phyloP scores from a whole-genome alignment of 2,888 invertebrate species.

The Caenorhabditis zanzibari region DNA sequence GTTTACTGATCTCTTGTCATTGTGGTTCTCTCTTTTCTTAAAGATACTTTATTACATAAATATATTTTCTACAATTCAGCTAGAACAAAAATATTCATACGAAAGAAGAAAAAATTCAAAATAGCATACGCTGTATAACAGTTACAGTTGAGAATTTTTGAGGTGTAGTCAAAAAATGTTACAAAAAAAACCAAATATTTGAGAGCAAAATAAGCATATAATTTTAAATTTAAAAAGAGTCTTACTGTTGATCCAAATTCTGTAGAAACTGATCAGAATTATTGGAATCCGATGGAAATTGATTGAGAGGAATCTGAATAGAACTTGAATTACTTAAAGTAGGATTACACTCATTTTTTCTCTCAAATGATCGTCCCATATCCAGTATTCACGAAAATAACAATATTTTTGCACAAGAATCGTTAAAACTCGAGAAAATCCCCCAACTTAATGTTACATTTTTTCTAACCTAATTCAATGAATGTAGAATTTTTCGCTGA shows the following conservation, averaged over 20 bases:
- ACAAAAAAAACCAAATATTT: constrained; percentile 1
- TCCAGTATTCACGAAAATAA: too few species aligned
- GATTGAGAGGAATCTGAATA: constrained; percentile 21
- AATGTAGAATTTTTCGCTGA: too few species aligned
- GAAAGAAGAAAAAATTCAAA: background rate
- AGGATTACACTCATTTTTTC: too few species aligned
- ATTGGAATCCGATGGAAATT: background rate
- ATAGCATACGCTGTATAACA: constrained; percentile 5
- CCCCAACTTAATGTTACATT: too few species aligned
- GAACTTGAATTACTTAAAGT: too few species aligned
- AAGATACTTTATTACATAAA: constrained; percentile 20
- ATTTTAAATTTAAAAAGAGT: background rate
- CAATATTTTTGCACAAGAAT: too few species aligned
- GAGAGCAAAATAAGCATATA: background rate
- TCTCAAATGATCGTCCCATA: too few species aligned
- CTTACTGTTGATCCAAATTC: background rate
- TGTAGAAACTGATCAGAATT: background rate
- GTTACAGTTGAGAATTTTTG: background rate
- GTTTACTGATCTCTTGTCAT: constrained; percentile 38
- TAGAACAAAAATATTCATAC: constrained; percentile 38
- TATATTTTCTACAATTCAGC: constrained; percentile 18
- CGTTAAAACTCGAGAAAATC: too few species aligned
- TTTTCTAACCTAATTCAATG: too few species aligned
- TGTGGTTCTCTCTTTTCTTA: background rate
- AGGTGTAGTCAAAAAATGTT: background rate